A percentile compares a stretch with the other conserved stretches of the same genome.
These are phyloP conservation scores for Drosophila parabipectinata DNA, from an alignment of 1,140 invertebrate species.

Conservation along the genomic window DNA sequence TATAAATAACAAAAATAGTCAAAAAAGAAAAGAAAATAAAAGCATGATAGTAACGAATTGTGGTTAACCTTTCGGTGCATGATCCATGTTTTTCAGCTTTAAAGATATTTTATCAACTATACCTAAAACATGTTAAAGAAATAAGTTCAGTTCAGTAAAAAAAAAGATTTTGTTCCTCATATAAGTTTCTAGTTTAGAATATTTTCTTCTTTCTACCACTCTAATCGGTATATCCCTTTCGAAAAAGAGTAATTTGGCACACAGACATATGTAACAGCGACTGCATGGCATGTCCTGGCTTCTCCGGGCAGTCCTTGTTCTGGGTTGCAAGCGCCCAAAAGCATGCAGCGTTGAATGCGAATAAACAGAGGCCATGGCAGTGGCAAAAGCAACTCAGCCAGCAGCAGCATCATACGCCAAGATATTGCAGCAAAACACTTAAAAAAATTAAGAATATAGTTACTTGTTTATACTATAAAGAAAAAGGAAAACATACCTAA, in stretches of 20 bases:
- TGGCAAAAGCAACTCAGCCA: constrained; percentile 26
- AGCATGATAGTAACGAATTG: constrained; percentile 15
- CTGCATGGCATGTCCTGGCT: constrained; percentile 35
- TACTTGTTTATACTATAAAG: too few species aligned
- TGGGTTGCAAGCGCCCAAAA: constrained; percentile 50
- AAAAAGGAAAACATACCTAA: too few species aligned
- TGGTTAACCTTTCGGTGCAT: not conserved
- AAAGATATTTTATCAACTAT: too few species aligned
- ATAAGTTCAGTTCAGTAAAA: too few species aligned
- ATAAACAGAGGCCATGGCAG: constrained; percentile 50
- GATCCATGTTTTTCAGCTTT: not conserved
- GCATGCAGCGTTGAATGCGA: constrained; percentile 52
- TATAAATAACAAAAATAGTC: constrained; percentile 14
- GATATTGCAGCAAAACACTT: constrained; percentile 38
- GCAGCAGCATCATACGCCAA: constrained; percentile 41
- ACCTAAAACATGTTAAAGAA: too few species aligned
- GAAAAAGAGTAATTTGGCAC: constrained; percentile 41
- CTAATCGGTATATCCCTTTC: not conserved
- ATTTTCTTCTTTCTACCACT: too few species aligned
- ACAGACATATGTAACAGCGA: constrained; percentile 57
- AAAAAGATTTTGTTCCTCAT: too few species aligned
- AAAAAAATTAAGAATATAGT: not conserved
- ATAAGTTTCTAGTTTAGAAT: too few species aligned
- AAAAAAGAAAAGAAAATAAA: constrained; percentile 22
- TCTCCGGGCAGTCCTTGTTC: constrained; percentile 25